Conservation (phyloP, 2,888 invertebrate species). For the Dexiosoma caninum region DNA sequence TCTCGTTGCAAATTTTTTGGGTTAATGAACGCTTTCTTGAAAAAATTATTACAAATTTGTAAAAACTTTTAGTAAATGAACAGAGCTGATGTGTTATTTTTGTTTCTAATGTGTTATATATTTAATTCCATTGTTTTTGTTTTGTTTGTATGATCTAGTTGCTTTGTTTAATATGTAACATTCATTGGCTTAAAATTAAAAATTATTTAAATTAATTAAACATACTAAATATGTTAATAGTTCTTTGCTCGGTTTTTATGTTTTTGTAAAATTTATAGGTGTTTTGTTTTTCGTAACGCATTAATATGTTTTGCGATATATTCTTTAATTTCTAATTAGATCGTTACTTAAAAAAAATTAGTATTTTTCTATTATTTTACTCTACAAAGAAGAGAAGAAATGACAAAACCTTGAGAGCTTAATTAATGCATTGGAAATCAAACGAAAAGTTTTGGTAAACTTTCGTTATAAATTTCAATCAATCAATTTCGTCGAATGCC, state of each 20-base stretch:
- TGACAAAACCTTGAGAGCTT: no score
- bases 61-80: no score
- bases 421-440: no score
- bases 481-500: no score
- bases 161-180: constrained; percentile 52
- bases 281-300: constrained; percentile 1
- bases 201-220: constrained; percentile 40
- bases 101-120: constrained; percentile 2
- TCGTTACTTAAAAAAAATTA: background rate
- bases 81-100: background rate
- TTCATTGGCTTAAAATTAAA: constrained; percentile 48
- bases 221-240: constrained; percentile 39
- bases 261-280: constrained; percentile 5
- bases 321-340: background rate
- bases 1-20: no score
- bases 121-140: constrained; percentile 22
- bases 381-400: background rate
- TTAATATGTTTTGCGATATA: constrained; percentile 1
- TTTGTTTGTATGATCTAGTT: constrained; percentile 17
- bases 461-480: no score
- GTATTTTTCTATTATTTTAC: background rate
- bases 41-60: no score
- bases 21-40: no score
- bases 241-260: background rate
- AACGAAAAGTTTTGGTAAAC: no score